These are phyloP conservation scores for Falco rusticolus DNA, from an alignment of 2,797 vertebrate genomes.

Conservation along the genomic window DNA sequence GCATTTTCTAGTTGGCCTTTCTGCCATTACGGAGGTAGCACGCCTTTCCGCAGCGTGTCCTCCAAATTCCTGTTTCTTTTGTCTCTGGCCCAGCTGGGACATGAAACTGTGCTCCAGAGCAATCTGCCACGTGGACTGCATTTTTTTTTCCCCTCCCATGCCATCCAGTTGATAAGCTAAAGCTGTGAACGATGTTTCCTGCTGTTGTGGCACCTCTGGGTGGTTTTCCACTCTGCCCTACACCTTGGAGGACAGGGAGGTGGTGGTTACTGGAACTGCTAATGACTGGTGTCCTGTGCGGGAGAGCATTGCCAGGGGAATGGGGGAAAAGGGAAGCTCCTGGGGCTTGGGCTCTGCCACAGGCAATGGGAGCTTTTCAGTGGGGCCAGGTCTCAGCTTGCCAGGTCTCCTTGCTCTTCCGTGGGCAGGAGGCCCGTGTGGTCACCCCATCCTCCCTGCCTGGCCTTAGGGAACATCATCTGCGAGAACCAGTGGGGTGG, in stretches of 20 bases:
- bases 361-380: background rate
- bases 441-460: background rate
- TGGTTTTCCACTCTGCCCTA: background rate
- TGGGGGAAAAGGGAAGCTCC: background rate
- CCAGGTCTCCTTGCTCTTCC: background rate
- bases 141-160: background rate
- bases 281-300: background rate
- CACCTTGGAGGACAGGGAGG: background rate
- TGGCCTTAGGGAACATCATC: constrained; percentile 87
- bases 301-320: background rate
- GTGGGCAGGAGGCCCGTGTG: background rate
- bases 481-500: constrained; percentile 94
- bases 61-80: background rate
- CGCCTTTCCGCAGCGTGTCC: background rate
- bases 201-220: background rate
- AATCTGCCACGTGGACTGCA: background rate
- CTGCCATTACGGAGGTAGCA: background rate
- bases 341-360: background rate
- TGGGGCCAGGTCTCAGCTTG: background rate
- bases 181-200: background rate
- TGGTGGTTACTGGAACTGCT: background rate
- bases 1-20: background rate
- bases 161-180: background rate
- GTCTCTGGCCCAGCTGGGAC: background rate
- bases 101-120: background rate